Evolutionary conservation across 2,888 invertebrate genomes (phyloP).

Genomic region (Chalcosyrphus nemorum): DNA sequence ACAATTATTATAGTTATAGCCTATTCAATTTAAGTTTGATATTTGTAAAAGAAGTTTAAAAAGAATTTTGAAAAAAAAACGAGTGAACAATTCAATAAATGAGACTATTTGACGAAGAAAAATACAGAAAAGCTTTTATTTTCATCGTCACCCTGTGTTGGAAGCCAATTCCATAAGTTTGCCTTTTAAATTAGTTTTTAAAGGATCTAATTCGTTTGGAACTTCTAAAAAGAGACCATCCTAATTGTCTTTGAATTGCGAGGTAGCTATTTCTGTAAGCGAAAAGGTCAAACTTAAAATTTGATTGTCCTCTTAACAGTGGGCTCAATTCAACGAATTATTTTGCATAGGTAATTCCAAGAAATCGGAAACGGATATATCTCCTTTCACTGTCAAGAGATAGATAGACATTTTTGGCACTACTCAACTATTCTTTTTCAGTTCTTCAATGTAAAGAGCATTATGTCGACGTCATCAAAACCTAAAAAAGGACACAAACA

Average conservation of each 20-base stretch:
- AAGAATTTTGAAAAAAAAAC: neutral
- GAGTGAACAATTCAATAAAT: conserved; percentile 43
- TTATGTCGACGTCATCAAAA: conserved; percentile 51
- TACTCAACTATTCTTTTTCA: neutral
- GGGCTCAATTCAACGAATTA: neutral
- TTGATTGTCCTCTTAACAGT: neutral
- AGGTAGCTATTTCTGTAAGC: neutral
- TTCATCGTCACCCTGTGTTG: too few species aligned
- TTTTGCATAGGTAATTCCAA: neutral
- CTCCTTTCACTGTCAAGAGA: neutral
- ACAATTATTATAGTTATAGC: conserved; percentile 21
- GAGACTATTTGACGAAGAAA: neutral
- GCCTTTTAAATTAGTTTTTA: neutral
- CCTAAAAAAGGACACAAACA: conserved; percentile 7
- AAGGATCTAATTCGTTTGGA: neutral
- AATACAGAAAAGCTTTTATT: too few species aligned
- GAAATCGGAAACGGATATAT: neutral
- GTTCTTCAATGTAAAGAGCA: conserved; percentile 21
- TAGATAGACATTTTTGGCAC: neutral
- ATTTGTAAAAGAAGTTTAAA: conserved; percentile 23
- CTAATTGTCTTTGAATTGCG: neutral
- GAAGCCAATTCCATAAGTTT: too few species aligned
- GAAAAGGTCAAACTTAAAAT: neutral
- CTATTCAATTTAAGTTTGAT: conserved; percentile 40
- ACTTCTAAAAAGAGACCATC: neutral